A percentile compares a stretch with the other conserved stretches of the same genome.
phyloP scores from a whole-genome alignment of 2,888 invertebrate species.

The Hermaeophaga mercurialis region DNA sequence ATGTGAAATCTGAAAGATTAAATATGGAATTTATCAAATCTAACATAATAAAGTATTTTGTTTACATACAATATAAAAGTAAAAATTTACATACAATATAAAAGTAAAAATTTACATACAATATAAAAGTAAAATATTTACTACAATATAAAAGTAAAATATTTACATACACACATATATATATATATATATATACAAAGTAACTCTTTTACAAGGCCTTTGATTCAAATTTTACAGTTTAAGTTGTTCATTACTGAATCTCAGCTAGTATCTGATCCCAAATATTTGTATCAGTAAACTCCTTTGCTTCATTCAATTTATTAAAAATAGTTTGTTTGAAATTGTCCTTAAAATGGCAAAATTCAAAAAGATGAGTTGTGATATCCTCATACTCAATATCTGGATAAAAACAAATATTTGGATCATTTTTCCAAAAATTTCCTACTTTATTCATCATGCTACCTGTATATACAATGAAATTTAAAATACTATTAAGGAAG shows the following conservation, averaged over 20 bases:
- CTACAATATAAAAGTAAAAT: too few relatives aligned
- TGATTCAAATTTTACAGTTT: too few relatives aligned
- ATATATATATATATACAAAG: too few relatives aligned
- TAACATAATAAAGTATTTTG: too few relatives aligned
- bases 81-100: too few relatives aligned
- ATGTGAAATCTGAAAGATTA: too few relatives aligned
- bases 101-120: too few relatives aligned
- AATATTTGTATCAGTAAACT: slow-evolving; percentile 52
- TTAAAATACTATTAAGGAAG: slow-evolving; percentile 56
- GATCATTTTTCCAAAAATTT: slow-evolving; percentile 53
- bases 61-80: too few relatives aligned
- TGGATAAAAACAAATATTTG: slow-evolving; percentile 48
- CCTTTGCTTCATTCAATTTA: slow-evolving; percentile 58
- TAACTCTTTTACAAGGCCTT: too few relatives aligned
- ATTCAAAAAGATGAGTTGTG: slow-evolving; percentile 54
- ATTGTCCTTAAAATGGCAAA: slow-evolving; percentile 54
- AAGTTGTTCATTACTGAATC: slow-evolving; percentile 6
- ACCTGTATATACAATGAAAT: slow-evolving; percentile 58
- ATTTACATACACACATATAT: too few relatives aligned
- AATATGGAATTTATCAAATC: too few relatives aligned
- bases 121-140: too few relatives aligned
- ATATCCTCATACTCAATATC: slow-evolving; percentile 63
- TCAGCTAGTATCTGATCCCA: slow-evolving; percentile 52
- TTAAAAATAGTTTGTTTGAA: slow-evolving; percentile 58
- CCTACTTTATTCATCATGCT: slow-evolving; percentile 55